A percentile compares a stretch with the other conserved stretches of the same genome.
phyloP scores from a whole-genome alignment of 2,797 vertebrate genomes.

The Poeciliopsis presidionis region DNA sequence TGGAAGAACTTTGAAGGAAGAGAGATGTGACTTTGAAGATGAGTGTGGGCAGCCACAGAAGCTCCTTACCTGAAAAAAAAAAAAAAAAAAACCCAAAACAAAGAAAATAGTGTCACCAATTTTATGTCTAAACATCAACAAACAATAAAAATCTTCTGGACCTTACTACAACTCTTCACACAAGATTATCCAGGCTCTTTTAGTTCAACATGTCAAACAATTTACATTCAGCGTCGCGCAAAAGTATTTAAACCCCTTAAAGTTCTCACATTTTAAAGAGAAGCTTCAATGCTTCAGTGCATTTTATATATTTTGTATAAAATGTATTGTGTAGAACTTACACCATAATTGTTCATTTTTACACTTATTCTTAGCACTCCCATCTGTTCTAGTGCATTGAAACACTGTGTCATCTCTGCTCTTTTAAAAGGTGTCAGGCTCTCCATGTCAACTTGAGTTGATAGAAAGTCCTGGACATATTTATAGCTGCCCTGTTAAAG shows the following conservation, averaged over 20 bases:
- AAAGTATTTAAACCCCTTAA: neutral
- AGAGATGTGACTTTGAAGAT: slow-evolving; percentile 61
- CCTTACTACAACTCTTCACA: neutral
- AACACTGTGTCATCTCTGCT: neutral
- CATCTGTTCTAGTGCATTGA: neutral
- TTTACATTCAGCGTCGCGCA: neutral
- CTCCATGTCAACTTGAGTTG: neutral
- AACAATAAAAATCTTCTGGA: neutral
- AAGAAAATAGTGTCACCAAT: neutral
- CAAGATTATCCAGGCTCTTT: neutral
- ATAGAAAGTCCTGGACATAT: neutral
- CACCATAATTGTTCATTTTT: neutral
- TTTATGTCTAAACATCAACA: neutral
- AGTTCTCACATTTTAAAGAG: neutral
- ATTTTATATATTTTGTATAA: neutral
- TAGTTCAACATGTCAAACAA: neutral
- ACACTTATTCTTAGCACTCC: neutral
- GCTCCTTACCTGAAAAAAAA: slow-evolving; percentile 1
- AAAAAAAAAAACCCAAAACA: neutral
- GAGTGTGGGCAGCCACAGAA: slow-evolving; percentile 36
- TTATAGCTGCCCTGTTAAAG: neutral
- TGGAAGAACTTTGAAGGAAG: slow-evolving; percentile 51
- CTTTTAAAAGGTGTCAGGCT: neutral
- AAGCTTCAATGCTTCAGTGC: neutral
- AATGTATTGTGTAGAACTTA: neutral